These are phyloP conservation scores for Diorhabda elongata DNA, from an alignment of 1,140 invertebrate genomes.

Conservation along the genomic window DNA sequence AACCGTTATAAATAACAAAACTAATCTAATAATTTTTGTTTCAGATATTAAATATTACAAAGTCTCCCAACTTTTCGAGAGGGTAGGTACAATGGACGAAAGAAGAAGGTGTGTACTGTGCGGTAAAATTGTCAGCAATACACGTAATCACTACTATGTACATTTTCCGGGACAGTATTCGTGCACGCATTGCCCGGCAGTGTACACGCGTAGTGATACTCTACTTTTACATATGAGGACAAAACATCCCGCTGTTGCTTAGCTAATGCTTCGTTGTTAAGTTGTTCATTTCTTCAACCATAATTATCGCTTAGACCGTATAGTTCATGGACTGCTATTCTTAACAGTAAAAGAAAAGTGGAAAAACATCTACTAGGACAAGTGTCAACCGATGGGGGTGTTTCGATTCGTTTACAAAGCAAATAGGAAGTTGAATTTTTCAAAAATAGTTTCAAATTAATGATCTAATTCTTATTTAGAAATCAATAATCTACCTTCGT, in stretches of 20 bases:
- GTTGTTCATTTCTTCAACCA: background rate
- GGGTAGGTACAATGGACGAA: constrained; percentile 59
- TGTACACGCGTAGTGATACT: constrained; percentile 62
- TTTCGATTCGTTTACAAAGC: too few relatives aligned
- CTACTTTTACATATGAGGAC: constrained; percentile 60
- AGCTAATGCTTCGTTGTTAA: constrained; percentile 35
- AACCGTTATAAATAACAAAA: too few relatives aligned
- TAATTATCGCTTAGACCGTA: background rate
- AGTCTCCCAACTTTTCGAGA: constrained; percentile 63
- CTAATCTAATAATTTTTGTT: constrained; percentile 49
- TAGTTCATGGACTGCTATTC: too few relatives aligned
- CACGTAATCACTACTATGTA: constrained; percentile 65
- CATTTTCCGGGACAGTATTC: constrained; percentile 63
- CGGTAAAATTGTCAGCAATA: constrained; percentile 64
- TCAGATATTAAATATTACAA: constrained; percentile 63
- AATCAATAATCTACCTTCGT: too few relatives aligned
- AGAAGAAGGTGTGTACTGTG: constrained; percentile 60
- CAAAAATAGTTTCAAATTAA: too few relatives aligned
- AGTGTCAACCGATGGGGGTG: too few relatives aligned
- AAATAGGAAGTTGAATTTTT: too few relatives aligned
- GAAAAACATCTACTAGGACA: too few relatives aligned
- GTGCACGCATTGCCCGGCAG: constrained; percentile 59
- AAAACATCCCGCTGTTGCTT: constrained; percentile 55
- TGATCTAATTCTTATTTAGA: too few relatives aligned
- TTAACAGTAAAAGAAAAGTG: too few relatives aligned